Conservation (phyloP, 2,113 vertebrate genomes). For the Erythrocercus mccallii region DNA sequence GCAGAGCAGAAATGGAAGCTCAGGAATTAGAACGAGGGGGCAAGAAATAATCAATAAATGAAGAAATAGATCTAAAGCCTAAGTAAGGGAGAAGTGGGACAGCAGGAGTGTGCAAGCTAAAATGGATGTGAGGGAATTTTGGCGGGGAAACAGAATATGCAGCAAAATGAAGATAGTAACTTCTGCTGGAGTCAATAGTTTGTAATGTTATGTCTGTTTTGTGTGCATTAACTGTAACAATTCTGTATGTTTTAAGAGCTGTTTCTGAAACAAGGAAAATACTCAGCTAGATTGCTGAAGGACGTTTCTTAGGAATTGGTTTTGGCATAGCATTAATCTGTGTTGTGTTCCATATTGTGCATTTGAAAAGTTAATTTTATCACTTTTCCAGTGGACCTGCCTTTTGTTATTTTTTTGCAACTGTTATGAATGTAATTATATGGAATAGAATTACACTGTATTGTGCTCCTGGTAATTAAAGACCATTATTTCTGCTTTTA, state of each 20-base stretch:
- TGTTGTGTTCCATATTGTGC: not conserved
- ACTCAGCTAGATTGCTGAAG: not conserved
- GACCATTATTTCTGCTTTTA: constrained; percentile 56
- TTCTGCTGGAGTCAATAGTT: not conserved
- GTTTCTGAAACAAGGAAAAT: not conserved
- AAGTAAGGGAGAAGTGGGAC: not conserved
- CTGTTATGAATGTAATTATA: not conserved
- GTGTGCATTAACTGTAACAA: not conserved
- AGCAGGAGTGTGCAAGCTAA: not conserved
- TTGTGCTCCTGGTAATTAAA: constrained; percentile 8
- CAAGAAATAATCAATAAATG: not conserved
- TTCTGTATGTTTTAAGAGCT: not conserved
- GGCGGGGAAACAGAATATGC: not conserved
- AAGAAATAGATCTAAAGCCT: not conserved
- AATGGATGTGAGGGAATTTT: not conserved
- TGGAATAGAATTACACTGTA: not conserved
- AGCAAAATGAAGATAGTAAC: not conserved
- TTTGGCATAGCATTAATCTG: not conserved
- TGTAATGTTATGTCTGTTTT: not conserved
- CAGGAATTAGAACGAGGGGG: not conserved
- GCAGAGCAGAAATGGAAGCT: not conserved
- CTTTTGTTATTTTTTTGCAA: not conserved
- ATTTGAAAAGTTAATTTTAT: not conserved
- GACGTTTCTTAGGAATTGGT: not conserved
- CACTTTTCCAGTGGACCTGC: not conserved